phyloP scores from a whole-genome alignment of 2,113 vertebrate species.

The Ceratotherium simum region DNA sequence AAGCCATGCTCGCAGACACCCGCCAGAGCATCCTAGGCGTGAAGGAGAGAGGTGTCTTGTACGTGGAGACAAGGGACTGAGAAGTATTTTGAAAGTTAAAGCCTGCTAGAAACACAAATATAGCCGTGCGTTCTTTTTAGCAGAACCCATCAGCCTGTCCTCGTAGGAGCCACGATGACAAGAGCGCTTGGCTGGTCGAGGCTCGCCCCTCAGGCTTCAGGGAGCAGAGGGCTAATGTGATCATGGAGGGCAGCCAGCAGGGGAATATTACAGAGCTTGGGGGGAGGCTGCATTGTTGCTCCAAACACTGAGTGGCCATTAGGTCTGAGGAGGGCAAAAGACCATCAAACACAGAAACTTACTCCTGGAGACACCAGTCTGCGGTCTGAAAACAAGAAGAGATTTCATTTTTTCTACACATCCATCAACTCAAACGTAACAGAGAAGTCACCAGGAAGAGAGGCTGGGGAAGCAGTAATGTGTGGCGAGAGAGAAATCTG shows the following conservation, averaged over 20 bases:
- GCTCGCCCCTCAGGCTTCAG: background rate
- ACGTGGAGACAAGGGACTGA: background rate
- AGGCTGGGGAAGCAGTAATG: background rate
- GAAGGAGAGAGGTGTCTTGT: background rate
- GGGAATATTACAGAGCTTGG: background rate
- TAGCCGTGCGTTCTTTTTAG: background rate
- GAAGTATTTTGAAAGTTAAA: background rate
- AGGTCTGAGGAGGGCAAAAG: background rate
- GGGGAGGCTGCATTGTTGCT: background rate
- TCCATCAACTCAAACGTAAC: background rate
- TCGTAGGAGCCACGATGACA: background rate
- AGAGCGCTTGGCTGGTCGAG: background rate
- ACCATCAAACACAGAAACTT: background rate
- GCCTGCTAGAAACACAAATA: background rate
- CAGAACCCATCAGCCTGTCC: background rate
- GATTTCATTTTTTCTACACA: slow-evolving; percentile 54
- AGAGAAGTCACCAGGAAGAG: background rate
- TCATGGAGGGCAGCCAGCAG: background rate
- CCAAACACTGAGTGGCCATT: background rate
- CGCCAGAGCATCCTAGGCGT: background rate
- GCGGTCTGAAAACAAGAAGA: slow-evolving; percentile 76
- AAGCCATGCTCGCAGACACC: background rate
- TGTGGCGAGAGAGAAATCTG: accelerated
- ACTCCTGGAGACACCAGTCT: slow-evolving; percentile 58
- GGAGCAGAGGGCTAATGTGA: background rate